Conservation (phyloP, 1,140 invertebrate genomes). For the Oreohelix idahoensis region DNA sequence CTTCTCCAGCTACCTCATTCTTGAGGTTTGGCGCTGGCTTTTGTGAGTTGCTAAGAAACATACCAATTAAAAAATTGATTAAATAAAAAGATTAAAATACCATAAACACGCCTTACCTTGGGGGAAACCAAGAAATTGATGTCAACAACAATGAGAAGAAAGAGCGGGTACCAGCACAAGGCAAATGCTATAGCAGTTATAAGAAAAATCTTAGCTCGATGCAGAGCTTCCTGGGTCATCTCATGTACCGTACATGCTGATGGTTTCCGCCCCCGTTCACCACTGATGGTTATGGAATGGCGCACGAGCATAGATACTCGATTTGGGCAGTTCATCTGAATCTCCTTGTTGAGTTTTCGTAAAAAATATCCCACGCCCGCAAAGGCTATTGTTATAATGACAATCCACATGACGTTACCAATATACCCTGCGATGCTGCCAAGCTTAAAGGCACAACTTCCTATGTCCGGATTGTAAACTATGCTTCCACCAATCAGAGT, state of each 20-base stretch:
- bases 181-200: constrained; percentile 63
- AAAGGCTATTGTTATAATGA: constrained; percentile 67
- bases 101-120: too few species aligned
- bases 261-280: constrained; percentile 49
- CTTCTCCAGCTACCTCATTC: too few species aligned
- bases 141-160: constrained; percentile 69
- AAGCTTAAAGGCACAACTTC: constrained; percentile 70
- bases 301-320: constrained; percentile 69
- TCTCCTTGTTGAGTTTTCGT: constrained; percentile 67
- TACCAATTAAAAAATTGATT: too few species aligned
- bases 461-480: constrained; percentile 69
- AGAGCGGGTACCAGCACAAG: constrained; percentile 72
- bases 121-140: constrained; percentile 65
- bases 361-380: constrained; percentile 67
- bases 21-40: too few species aligned
- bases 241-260: constrained; percentile 50
- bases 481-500: constrained; percentile 73
- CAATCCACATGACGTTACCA: constrained; percentile 72
- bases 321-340: constrained; percentile 69
- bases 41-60: too few species aligned
- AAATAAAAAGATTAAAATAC: too few species aligned
- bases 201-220: constrained; percentile 69
- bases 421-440: constrained; percentile 70
- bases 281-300: constrained; percentile 66
- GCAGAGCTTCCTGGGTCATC: constrained; percentile 60